These are phyloP conservation scores for Dichetophora obliterata DNA, from an alignment of 2,888 invertebrate genomes.

Conservation along the genomic window DNA sequence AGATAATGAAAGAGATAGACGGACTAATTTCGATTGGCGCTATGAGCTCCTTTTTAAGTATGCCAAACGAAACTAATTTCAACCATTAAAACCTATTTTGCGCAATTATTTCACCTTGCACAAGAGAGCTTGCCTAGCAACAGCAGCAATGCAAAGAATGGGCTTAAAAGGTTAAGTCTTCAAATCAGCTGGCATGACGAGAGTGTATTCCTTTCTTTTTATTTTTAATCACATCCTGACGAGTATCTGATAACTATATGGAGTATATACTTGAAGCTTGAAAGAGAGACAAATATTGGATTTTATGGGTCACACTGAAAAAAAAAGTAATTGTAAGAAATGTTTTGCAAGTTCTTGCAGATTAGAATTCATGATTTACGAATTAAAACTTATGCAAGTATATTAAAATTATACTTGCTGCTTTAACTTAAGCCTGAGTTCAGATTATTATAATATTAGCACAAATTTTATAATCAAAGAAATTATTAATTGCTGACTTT, in stretches of 20 bases:
- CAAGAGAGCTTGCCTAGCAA: background rate
- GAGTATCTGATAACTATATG: background rate
- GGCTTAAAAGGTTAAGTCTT: background rate
- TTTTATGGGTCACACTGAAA: background rate
- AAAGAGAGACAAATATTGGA: background rate
- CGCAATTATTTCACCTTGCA: slow-evolving; percentile 9
- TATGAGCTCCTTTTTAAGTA: background rate
- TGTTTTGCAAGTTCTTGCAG: background rate
- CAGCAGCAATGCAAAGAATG: background rate
- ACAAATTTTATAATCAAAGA: no score
- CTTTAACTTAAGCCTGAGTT: no score
- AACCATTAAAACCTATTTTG: slow-evolving; percentile 17
- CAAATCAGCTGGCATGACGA: slow-evolving; percentile 18
- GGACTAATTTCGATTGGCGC: background rate
- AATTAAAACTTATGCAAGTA: no score
- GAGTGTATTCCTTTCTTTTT: background rate
- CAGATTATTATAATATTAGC: no score
- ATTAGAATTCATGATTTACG: background rate
- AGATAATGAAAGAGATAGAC: background rate
- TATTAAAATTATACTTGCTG: no score
- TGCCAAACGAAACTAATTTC: background rate
- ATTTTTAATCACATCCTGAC: background rate
- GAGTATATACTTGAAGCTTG: background rate
- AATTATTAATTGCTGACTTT: no score
- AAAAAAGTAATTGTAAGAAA: background rate